Evolutionary conservation across 2,888 invertebrate genomes (phyloP).

Genomic region (Junonia oenone): DNA sequence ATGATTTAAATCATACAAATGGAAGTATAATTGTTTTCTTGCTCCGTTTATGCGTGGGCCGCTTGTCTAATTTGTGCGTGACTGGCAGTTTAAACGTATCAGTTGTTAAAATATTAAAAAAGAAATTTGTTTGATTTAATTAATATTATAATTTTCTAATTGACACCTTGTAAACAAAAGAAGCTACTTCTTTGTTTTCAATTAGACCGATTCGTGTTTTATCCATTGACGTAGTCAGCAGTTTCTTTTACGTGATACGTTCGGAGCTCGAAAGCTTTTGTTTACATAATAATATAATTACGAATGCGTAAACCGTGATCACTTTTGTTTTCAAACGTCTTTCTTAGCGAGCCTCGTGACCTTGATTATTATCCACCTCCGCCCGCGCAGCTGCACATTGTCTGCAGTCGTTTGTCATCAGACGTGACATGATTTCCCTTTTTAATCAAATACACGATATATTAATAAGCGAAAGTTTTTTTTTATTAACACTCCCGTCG

Average conservation of each 20-base stretch:
- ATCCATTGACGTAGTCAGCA: neutral
- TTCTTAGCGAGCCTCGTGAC: conserved; percentile 42
- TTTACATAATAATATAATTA: conserved; percentile 33
- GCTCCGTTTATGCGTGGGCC: neutral
- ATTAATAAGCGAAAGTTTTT: conserved; percentile 62
- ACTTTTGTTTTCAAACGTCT: conserved; percentile 68
- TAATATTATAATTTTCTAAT: too few relatives aligned
- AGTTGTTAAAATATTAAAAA: neutral
- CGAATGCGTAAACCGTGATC: conserved; percentile 54
- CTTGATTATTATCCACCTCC: conserved; percentile 53
- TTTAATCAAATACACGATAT: conserved; percentile 47
- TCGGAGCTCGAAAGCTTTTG: conserved; percentile 19
- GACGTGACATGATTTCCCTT: conserved; percentile 61
- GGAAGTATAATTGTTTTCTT: conserved; percentile 17
- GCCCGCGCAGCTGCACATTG: conserved; percentile 50
- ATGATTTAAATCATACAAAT: conserved; percentile 38
- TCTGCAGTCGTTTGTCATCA: conserved; percentile 53
- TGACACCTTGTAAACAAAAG: neutral
- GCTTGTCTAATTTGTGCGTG: neutral
- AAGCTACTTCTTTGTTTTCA: neutral
- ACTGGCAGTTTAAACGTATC: neutral
- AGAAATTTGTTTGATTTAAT: too few relatives aligned
- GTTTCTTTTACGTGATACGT: neutral
- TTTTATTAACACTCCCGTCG: conserved; percentile 19
- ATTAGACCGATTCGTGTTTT: neutral